Conservation (phyloP, 2,797 vertebrate species). For the Pterois miles region DNA sequence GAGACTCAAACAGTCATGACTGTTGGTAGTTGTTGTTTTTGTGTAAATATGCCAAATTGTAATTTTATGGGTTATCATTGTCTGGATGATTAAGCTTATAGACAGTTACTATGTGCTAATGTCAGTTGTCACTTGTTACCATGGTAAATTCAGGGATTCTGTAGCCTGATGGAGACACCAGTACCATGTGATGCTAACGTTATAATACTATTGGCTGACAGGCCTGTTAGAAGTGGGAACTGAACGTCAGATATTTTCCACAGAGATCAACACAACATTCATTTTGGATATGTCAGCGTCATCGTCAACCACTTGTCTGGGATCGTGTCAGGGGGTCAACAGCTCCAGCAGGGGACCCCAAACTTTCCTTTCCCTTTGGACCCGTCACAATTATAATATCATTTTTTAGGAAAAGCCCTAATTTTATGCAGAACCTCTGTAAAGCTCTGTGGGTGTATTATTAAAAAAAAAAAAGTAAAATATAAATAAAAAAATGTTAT, state of each 20-base stretch:
- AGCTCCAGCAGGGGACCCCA: too few species aligned
- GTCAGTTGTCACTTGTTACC: background rate
- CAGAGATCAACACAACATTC: too few species aligned
- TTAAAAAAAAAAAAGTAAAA: too few species aligned
- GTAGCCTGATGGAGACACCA: background rate
- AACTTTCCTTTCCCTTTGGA: too few species aligned
- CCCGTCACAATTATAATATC: too few species aligned
- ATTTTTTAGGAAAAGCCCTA: too few species aligned
- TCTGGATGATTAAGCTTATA: background rate
- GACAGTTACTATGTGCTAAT: background rate
- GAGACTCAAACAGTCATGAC: background rate
- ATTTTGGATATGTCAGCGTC: too few species aligned
- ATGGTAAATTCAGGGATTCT: background rate
- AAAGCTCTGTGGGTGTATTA: too few species aligned
- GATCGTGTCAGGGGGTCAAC: too few species aligned
- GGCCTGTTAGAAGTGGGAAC: background rate
- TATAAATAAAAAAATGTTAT: background rate
- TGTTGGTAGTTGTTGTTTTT: background rate
- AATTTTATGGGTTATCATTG: background rate
- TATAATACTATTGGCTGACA: rapidly evolving
- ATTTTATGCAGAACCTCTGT: too few species aligned
- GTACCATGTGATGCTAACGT: background rate
- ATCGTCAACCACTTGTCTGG: too few species aligned
- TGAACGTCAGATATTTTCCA: background rate
- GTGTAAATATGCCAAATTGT: background rate